A percentile compares a stretch with the other conserved stretches of the same genome.
These are phyloP conservation scores for Gracilinanus agilis DNA, from an alignment of 2,113 vertebrate species.

Conservation along the genomic window DNA sequence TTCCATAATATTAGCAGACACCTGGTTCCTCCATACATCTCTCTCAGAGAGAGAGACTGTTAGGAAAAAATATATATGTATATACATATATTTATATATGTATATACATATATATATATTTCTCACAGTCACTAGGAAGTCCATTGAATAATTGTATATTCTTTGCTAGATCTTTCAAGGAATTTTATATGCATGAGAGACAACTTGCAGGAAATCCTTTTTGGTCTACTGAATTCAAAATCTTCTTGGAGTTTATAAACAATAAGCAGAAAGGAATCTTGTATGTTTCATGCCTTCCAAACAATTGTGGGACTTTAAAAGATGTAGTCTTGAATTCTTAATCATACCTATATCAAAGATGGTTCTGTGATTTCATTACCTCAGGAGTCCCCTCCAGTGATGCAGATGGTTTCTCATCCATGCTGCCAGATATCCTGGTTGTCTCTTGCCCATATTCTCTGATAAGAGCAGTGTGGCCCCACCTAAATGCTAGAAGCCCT, in stretches of 20 bases:
- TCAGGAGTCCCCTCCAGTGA: background rate
- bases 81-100: too few species aligned
- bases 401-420: background rate
- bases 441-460: background rate
- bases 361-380: background rate
- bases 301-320: background rate
- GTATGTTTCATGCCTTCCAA: background rate
- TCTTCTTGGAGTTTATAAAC: background rate
- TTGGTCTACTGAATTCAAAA: background rate
- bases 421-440: background rate
- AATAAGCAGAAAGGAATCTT: background rate
- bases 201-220: background rate
- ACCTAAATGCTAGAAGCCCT: background rate
- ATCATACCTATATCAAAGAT: background rate
- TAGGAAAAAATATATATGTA: too few species aligned
- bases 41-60: too few species aligned
- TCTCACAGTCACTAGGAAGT: background rate
- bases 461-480: background rate
- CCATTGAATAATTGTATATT: background rate
- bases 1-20: background rate
- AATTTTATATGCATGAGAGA: background rate
- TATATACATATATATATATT: too few species aligned
- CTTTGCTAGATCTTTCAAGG: background rate
- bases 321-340: background rate
- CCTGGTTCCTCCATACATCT: background rate